These are phyloP conservation scores for Plotosus lineatus DNA, from an alignment of 2,113 vertebrate genomes.

Conservation along the genomic window DNA sequence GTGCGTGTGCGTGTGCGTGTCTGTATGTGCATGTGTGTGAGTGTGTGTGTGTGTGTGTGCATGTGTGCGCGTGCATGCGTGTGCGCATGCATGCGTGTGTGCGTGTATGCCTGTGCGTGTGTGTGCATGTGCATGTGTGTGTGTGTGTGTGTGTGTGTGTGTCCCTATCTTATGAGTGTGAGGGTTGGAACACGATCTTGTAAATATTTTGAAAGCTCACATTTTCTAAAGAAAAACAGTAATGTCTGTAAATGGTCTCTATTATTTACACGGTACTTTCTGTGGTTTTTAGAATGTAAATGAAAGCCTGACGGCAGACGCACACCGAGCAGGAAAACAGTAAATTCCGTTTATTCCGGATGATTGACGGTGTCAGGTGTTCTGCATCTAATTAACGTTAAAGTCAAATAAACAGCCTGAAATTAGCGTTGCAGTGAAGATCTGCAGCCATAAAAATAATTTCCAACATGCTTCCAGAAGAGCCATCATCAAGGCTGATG, in stretches of 20 bases:
- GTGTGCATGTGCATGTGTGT: not conserved
- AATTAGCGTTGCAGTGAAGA: constrained; percentile 50
- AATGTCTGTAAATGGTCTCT: not conserved
- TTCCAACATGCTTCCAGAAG: constrained; percentile 39
- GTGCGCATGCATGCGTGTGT: not conserved
- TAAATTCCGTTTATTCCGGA: constrained; percentile 51
- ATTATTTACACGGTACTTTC: no score
- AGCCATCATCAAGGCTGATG: constrained; percentile 41
- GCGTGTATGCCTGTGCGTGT: not conserved
- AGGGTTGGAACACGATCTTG: no score
- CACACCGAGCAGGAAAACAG: not conserved
- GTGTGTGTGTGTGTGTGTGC: no score
- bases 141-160: not conserved
- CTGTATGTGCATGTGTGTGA: no score
- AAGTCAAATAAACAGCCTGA: constrained; percentile 53
- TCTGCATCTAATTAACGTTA: constrained; percentile 75
- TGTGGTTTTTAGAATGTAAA: not conserved
- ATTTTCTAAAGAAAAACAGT: not conserved
- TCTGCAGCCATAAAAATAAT: constrained; percentile 48
- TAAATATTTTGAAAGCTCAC: not conserved
- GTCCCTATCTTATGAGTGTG: not conserved
- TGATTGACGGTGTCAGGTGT: constrained; percentile 77
- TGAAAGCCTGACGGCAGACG: constrained; percentile 14
- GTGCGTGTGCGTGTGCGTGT: no score
- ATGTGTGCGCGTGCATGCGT: not conserved